Percentiles rank a stretch among this genome's conserved stretches.
These are phyloP conservation scores for Ardeotis arabs DNA, from an alignment of 2,113 vertebrate species.

Conservation along the genomic window DNA sequence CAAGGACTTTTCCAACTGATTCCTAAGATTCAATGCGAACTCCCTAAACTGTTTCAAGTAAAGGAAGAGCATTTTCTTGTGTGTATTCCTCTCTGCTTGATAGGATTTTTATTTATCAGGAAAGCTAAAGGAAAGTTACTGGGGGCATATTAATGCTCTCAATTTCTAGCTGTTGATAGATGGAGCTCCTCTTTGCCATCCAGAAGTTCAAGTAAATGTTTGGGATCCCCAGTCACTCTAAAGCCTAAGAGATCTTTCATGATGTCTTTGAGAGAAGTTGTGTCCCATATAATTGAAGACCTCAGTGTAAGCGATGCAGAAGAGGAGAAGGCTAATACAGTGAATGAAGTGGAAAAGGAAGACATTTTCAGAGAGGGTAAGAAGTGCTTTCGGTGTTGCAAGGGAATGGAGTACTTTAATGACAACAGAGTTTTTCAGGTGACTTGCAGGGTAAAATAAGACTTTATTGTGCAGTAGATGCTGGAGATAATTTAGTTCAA, in stretches of 20 bases:
- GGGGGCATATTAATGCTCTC: neutral
- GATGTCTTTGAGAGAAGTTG: neutral
- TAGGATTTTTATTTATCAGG: neutral
- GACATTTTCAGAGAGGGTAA: neutral
- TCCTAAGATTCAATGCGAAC: neutral
- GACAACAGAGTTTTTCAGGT: neutral
- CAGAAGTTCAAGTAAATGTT: neutral
- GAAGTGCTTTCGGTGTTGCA: neutral
- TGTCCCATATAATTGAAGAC: neutral
- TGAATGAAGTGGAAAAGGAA: neutral
- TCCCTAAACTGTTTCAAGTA: neutral
- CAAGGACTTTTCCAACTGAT: neutral
- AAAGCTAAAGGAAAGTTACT: neutral
- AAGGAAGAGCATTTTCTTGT: neutral
- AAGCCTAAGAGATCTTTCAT: neutral
- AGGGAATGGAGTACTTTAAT: neutral
- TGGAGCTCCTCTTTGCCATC: neutral
- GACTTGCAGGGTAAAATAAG: neutral
- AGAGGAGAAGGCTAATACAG: neutral
- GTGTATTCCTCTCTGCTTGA: neutral
- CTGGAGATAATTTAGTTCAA: neutral
- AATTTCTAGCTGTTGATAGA: neutral
- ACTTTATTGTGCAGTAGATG: neutral
- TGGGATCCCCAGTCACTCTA: neutral
- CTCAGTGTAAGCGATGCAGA: neutral